phyloP scores from a whole-genome alignment of 2,888 invertebrate species.

The Tipula confusa region DNA sequence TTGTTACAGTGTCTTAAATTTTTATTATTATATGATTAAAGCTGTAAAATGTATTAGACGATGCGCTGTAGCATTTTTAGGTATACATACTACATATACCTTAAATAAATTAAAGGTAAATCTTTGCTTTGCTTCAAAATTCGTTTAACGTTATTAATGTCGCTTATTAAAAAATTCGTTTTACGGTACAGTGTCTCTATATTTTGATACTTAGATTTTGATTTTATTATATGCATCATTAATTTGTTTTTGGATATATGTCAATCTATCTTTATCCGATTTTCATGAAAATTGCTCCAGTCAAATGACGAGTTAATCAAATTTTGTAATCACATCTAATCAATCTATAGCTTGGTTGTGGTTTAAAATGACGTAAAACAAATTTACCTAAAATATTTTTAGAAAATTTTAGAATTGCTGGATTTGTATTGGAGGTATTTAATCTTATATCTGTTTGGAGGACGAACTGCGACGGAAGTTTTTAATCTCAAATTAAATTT shows the following conservation, averaged over 20 bases:
- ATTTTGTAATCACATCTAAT: no score
- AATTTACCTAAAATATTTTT: no score
- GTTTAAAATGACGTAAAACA: no score
- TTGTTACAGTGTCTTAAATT: neutral
- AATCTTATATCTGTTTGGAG: no score
- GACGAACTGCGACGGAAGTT: no score
- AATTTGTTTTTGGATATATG: neutral
- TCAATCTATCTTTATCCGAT: neutral
- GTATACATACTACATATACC: neutral
- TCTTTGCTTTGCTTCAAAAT: neutral
- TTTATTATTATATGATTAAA: slow-evolving; percentile 16
- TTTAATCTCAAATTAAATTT: no score
- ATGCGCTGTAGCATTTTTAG: neutral
- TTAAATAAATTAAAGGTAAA: neutral
- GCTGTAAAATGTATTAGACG: neutral
- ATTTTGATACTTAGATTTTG: neutral
- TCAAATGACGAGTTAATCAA: neutral
- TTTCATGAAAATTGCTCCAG: neutral
- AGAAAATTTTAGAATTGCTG: no score
- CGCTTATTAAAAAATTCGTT: neutral
- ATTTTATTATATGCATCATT: neutral
- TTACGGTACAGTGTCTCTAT: neutral
- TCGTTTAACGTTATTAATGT: neutral
- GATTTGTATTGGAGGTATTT: no score
- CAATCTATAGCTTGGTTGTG: no score